Evolutionary conservation across 2,113 vertebrate species (phyloP), one percentile per base, ranked within the genome.

Genomic region (Aspiorhynchus laticeps): DNA sequence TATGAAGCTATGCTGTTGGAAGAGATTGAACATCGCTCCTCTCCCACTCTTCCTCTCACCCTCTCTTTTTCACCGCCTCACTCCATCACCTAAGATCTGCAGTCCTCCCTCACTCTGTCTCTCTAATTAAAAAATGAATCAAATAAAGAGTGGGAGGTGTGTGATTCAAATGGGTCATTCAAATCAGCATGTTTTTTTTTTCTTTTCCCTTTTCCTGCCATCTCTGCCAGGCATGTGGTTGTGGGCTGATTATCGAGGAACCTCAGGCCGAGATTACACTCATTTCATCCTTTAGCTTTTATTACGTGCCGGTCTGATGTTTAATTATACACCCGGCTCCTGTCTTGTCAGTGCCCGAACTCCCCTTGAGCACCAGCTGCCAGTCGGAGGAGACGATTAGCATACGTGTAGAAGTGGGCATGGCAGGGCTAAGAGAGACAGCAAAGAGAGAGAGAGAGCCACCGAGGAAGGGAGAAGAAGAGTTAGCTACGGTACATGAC

Each of bases 81-180:
- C 56, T 85, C 46, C 65, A 83, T 87, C 88, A 84, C 17, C 17
- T 80, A 46, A 84, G 53, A 89, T 89, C 61, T 76, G 80, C 80
- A 84, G 53, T 53, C 67, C 86, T 82, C 83, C 53, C 24, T 53
- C 83, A 69, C 78, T 79, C 73, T 15, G 17, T 87, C 80, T 86
- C 86, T 43, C 90, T 94, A 94, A 94, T 94, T 94, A 94, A 93
- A 88, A 94, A 94, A 93, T 91, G 88, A 93, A 93, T 93, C 88
- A 92, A 93, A 88, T 90, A 88, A 85, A 33, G 84, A 90, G 91
- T 92, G 88, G 92, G 93, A 92, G 91, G 92, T 93, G 91, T 74
- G 79, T 89, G 90, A 94, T 92, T 93, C 92, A 92, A 93, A 93
- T 90, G 91, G 92, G 92, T 93, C 91, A 89, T 82, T 88, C 92